Conservation (phyloP, 2,888 invertebrate genomes). For the Lepidocyrtoides sp. region DNA sequence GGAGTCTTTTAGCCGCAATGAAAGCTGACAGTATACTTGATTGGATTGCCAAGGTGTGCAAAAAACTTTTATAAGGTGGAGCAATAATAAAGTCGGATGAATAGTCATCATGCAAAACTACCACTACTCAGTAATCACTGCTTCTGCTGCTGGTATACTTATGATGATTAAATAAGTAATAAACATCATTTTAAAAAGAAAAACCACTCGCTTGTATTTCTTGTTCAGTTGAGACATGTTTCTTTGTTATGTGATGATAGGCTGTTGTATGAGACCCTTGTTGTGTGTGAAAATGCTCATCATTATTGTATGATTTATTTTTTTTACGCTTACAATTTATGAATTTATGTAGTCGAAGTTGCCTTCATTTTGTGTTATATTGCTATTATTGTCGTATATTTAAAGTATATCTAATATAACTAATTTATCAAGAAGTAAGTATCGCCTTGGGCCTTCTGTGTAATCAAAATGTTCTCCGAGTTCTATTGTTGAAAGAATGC, state of each 20-base stretch:
- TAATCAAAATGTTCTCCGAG: conserved; percentile 48
- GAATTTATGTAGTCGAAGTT: no score
- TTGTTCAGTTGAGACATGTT: background rate
- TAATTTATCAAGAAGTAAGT: conserved; percentile 37
- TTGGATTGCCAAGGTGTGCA: conserved; percentile 71
- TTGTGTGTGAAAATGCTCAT: conserved; percentile 49
- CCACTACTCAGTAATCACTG: background rate
- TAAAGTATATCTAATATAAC: background rate
- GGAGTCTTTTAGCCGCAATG: conserved; percentile 55
- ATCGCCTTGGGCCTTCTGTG: conserved; percentile 52
- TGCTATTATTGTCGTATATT: no score
- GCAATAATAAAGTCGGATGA: conserved; percentile 42
- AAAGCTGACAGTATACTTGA: conserved; percentile 50
- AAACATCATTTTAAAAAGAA: background rate
- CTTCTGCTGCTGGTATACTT: background rate
- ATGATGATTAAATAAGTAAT: conserved; percentile 31
- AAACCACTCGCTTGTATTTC: background rate
- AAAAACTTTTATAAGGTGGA: conserved; percentile 72
- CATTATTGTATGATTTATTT: conserved; percentile 42
- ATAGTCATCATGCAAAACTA: conserved; percentile 46
- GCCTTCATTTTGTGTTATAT: no score
- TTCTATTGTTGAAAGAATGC: conserved; percentile 25
- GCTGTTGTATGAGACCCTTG: background rate
- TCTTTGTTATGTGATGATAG: background rate
- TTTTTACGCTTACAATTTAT: no score